These are phyloP conservation scores for Mergus octosetaceus DNA, from an alignment of 2,797 vertebrate genomes.

Conservation along the genomic window DNA sequence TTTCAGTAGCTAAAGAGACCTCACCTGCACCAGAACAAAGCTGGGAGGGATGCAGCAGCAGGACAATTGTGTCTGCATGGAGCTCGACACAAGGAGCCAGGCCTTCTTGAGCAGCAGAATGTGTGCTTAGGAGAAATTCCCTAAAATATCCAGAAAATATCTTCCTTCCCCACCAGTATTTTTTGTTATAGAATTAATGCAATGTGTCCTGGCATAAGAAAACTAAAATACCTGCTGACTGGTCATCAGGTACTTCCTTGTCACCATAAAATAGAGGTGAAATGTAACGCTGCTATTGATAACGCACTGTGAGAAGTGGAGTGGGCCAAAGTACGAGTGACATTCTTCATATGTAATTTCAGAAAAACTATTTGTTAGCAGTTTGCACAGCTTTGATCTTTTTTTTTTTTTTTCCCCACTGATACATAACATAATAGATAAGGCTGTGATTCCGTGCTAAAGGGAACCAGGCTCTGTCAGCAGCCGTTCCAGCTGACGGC, in stretches of 20 bases:
- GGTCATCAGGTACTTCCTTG: neutral
- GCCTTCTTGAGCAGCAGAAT: neutral
- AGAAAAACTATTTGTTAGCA: neutral
- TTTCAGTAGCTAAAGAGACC: neutral
- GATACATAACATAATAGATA: neutral
- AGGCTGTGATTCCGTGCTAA: neutral
- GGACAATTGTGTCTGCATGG: fast-evolving
- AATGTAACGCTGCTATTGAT: neutral
- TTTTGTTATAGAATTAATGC: neutral
- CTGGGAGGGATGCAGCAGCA: neutral
- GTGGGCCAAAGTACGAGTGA: neutral
- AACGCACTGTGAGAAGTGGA: neutral
- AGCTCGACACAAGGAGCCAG: neutral
- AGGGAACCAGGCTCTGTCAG: neutral
- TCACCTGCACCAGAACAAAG: neutral
- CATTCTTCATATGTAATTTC: neutral
- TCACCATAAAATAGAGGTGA: neutral
- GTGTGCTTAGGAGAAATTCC: neutral
- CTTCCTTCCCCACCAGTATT: neutral
- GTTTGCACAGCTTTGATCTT: neutral
- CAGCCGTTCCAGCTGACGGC: neutral
- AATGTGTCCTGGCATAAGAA: neutral
- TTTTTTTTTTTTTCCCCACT: neutral
- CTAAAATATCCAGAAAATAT: neutral
- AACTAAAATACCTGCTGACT: neutral